These are phyloP conservation scores for Columba janthina DNA, from an alignment of 2,113 vertebrate species.

Conservation along the genomic window DNA sequence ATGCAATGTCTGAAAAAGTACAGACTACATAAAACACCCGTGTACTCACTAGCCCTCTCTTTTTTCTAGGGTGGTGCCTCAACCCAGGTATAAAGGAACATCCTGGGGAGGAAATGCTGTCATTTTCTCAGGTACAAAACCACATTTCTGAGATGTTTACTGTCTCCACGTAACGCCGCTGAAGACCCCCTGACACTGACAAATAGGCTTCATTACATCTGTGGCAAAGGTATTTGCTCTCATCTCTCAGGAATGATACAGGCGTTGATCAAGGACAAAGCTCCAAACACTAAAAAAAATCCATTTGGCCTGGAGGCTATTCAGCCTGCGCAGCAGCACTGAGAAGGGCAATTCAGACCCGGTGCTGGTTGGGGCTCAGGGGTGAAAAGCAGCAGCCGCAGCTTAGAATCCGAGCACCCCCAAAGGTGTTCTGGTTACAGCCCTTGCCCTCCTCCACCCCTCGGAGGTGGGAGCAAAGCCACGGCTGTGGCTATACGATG, in stretches of 20 bases:
- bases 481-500: neutral
- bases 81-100: conserved; percentile 64
- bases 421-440: neutral
- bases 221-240: conserved; percentile 69
- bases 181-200: conserved; percentile 69
- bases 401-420: neutral
- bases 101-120: conserved; percentile 53
- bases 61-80: conserved; percentile 55
- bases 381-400: neutral
- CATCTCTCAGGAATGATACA: conserved; percentile 72
- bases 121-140: conserved; percentile 68
- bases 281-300: conserved; percentile 50
- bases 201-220: conserved; percentile 67
- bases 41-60: conserved; percentile 55
- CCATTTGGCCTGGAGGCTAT: conserved; percentile 51
- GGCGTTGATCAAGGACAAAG: conserved; percentile 52
- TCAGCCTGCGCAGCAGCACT: neutral
- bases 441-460: neutral
- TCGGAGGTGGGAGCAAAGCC: neutral
- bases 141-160: conserved; percentile 61
- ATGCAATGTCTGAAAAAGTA: conserved; percentile 71
- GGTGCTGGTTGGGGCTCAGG: accelerated
- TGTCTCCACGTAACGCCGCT: conserved; percentile 42
- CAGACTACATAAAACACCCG: conserved; percentile 71
- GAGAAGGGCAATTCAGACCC: neutral